Conservation (phyloP, 30 jellyfish, hydroid and myxozoan genomes). For the Hydra vulgaris region DNA sequence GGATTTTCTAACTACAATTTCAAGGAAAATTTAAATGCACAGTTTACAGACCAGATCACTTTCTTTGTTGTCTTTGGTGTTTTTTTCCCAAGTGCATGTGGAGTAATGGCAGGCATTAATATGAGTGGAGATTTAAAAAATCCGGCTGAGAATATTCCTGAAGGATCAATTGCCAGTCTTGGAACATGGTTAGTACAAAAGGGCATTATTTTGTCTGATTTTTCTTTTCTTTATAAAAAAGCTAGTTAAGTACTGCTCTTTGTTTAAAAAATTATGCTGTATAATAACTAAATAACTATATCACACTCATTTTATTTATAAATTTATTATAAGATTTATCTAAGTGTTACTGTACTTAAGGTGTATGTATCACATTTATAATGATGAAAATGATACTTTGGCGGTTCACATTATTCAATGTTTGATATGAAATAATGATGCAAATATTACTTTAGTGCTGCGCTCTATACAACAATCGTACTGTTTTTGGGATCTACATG, state of each 20-base stretch:
- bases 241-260: neutral
- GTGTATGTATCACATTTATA: too few species aligned
- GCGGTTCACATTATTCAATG: too few species aligned
- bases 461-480: conserved; percentile 42
- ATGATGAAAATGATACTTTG: too few species aligned
- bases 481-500: conserved; percentile 84
- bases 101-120: conserved; percentile 90
- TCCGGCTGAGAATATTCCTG: conserved; percentile 72
- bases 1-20: conserved; percentile 65
- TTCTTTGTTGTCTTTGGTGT: conserved; percentile 86
- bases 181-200: conserved; percentile 56
- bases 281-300: neutral
- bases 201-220: neutral
- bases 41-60: conserved; percentile 48
- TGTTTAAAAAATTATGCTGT: neutral
- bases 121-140: conserved; percentile 92
- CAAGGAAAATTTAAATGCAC: conserved; percentile 63
- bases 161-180: conserved; percentile 85
- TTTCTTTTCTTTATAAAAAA: neutral
- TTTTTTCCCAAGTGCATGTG: conserved; percentile 95
- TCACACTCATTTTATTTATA: too few species aligned
- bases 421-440: neutral
- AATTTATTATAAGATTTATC: too few species aligned
- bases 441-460: conserved; percentile 35
- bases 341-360: too few species aligned